These are phyloP conservation scores for Sebastes jordani DNA, from an alignment of 2,797 vertebrate genomes.

Conservation along the genomic window DNA sequence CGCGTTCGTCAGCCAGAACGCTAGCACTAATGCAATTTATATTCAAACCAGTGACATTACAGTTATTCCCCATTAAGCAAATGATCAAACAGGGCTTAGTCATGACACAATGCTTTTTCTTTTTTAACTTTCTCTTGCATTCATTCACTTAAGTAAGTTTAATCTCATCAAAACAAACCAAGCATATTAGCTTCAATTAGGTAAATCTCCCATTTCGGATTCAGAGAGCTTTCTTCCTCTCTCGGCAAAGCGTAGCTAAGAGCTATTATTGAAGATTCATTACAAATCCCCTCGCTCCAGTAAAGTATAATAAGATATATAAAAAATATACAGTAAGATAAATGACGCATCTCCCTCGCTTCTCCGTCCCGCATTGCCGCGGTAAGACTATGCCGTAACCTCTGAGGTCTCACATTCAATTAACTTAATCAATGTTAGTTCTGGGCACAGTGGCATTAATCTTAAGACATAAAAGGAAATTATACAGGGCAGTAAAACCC, in stretches of 20 bases:
- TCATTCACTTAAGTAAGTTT: conserved; percentile 59
- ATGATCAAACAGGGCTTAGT: conserved; percentile 56
- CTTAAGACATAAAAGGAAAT: conserved; percentile 41
- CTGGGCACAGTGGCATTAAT: conserved; percentile 42
- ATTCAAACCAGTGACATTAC: conserved; percentile 37
- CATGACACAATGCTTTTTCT: conserved; percentile 33
- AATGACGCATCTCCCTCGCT: conserved; percentile 32
- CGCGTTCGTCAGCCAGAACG: background rate
- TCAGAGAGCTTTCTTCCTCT: conserved; percentile 27
- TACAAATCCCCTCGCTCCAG: conserved; percentile 39
- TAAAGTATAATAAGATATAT: conserved; percentile 36
- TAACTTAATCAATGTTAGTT: conserved; percentile 65
- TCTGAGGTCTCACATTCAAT: conserved; percentile 54
- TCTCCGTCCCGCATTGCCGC: conserved; percentile 1
- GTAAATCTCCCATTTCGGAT: conserved; percentile 55
- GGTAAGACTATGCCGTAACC: conserved; percentile 25
- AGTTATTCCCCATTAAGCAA: conserved; percentile 56
- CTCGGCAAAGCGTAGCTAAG: conserved; percentile 37
- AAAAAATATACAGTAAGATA: conserved; percentile 37
- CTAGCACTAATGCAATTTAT: conserved; percentile 39
- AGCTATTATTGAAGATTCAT: conserved; percentile 62
- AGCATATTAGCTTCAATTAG: conserved; percentile 68
- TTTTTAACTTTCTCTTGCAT: conserved; percentile 42
- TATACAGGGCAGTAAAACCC: conserved; percentile 41
- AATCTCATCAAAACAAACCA: conserved; percentile 73